Evolutionary conservation across 1,140 invertebrate genomes (phyloP).

Genomic region (Akabosia matsudoensis): DNA sequence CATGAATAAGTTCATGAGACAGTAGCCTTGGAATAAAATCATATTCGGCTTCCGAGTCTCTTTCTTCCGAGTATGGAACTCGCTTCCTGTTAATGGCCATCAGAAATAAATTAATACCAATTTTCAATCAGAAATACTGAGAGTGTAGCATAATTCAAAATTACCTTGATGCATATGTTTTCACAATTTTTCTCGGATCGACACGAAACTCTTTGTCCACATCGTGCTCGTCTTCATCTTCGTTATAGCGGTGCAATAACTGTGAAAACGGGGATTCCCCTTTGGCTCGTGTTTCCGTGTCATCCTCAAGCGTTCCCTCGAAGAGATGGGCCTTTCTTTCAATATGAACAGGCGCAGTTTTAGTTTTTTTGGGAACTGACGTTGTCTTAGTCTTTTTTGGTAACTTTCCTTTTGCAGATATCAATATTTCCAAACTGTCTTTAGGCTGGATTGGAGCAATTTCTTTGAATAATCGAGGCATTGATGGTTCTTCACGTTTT

Average conservation of each 20-base stretch:
- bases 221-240: neutral
- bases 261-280: too few relatives aligned
- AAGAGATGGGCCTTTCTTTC: too few relatives aligned
- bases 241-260: neutral
- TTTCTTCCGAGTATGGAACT: neutral
- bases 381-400: neutral
- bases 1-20: neutral
- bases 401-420: too few relatives aligned
- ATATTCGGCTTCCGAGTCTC: neutral
- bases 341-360: too few relatives aligned
- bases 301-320: too few relatives aligned
- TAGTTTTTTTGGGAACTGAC: neutral
- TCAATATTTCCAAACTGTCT: too few relatives aligned
- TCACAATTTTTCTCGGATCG: neutral
- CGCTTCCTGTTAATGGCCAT: too few relatives aligned
- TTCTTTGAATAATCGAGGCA: too few relatives aligned
- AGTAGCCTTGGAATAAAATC: neutral
- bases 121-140: neutral
- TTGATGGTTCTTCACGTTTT: too few relatives aligned
- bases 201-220: neutral
- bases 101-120: neutral
- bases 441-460: too few relatives aligned
- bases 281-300: too few relatives aligned
- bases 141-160: too few relatives aligned
- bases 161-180: neutral